phyloP scores from a whole-genome alignment of 35 echinoderm and acorn worm species.

The Apostichopus japonicus region DNA sequence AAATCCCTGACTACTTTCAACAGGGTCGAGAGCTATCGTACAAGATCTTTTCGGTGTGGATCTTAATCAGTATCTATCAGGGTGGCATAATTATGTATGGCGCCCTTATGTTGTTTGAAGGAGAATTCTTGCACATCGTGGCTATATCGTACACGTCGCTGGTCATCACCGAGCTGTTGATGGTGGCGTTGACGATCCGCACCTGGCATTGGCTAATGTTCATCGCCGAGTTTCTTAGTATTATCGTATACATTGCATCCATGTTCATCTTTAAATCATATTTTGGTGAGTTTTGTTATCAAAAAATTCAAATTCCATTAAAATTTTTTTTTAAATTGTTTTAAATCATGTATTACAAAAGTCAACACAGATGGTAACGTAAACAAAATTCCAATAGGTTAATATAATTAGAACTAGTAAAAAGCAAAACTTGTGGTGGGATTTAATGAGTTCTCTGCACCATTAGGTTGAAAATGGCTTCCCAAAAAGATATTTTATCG shows the following conservation, averaged over 20 bases:
- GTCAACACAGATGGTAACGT: too few species aligned
- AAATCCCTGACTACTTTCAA: not conserved
- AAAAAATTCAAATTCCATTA: too few species aligned
- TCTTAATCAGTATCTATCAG: slow-evolving; percentile 95
- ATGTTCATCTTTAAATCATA: slow-evolving; percentile 95
- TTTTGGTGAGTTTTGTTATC: slow-evolving; percentile 65
- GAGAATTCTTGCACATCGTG: slow-evolving; percentile 97
- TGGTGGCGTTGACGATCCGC: slow-evolving; percentile 97
- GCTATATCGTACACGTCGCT: slow-evolving; percentile 94
- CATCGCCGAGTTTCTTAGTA: slow-evolving; percentile 83
- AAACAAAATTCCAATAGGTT: too few species aligned
- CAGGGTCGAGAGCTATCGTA: slow-evolving; percentile 94
- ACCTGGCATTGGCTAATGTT: slow-evolving; percentile 99
- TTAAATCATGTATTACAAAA: too few species aligned
- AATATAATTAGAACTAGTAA: too few species aligned
- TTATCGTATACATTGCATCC: slow-evolving; percentile 85
- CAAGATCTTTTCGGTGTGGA: slow-evolving; percentile 97
- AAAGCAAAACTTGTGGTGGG: too few species aligned
- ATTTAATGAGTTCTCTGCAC: too few species aligned
- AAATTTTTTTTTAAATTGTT: too few species aligned
- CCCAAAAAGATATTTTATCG: not conserved
- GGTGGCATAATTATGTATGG: slow-evolving; percentile 98
- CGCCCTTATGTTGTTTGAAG: slow-evolving; percentile 95
- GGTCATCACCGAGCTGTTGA: slow-evolving; percentile 94
- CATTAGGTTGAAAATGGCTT: not conserved